Conservation (phyloP, 2,113 vertebrate species). For the Ammospiza caudacuta region DNA sequence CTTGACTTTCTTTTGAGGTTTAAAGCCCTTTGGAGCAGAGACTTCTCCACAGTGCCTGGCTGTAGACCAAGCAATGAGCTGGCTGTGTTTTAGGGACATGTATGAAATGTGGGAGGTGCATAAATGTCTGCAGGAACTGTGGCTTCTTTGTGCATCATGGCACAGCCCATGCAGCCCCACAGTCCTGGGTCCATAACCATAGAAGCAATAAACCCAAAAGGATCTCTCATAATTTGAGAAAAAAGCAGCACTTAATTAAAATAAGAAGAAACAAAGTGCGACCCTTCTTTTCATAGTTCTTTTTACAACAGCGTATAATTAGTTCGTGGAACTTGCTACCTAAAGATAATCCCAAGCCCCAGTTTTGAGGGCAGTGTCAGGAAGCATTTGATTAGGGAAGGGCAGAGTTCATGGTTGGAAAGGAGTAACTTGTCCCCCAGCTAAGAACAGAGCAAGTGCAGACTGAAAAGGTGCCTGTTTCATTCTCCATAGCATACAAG, state of each 20-base stretch:
- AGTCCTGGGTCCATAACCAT: background rate
- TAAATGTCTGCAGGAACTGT: background rate
- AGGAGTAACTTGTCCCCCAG: background rate
- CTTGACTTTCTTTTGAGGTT: background rate
- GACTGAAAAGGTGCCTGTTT: background rate
- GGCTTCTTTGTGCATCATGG: background rate
- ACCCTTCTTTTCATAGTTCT: background rate
- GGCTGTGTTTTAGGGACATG: fast-evolving
- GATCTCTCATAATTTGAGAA: background rate
- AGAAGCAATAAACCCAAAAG: background rate
- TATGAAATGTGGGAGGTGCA: background rate
- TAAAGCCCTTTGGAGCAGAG: background rate
- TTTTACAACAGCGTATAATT: background rate
- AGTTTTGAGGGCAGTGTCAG: background rate
- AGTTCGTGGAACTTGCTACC: background rate
- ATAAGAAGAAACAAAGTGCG: background rate
- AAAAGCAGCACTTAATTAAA: background rate
- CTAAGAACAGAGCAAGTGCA: background rate
- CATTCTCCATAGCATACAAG: background rate
- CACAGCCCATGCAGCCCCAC: background rate
- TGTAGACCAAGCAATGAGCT: background rate
- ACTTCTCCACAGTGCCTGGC: background rate
- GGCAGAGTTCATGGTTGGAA: background rate
- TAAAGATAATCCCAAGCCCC: background rate
- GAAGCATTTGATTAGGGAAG: background rate